These are phyloP conservation scores for Sisyra terminalis DNA, from an alignment of 2,888 invertebrate species.

Conservation along the genomic window DNA sequence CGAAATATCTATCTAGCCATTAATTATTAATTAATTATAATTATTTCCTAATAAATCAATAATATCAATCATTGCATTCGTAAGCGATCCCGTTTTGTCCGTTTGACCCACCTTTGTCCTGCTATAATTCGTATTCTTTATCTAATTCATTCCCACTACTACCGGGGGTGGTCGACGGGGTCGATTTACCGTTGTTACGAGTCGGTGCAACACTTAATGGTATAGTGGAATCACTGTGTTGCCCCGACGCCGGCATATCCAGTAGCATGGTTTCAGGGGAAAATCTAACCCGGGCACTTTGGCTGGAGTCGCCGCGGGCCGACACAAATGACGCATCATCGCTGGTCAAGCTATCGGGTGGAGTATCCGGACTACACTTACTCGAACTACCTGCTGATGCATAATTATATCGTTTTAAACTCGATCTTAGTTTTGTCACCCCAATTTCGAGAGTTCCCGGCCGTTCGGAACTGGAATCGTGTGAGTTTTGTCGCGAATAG, in stretches of 20 bases:
- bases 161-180: slow-evolving; percentile 21
- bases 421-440: slow-evolving; percentile 53
- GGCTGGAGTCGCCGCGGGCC: slow-evolving; percentile 57
- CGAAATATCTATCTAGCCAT: no score
- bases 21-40: no score
- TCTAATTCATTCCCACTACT: slow-evolving; percentile 2
- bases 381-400: slow-evolving; percentile 38
- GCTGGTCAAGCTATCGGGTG: slow-evolving; percentile 69
- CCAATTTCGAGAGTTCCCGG: slow-evolving; percentile 49
- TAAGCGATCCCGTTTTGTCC: no score
- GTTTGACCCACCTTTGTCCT: not conserved
- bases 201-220: slow-evolving; percentile 33
- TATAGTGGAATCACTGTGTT: slow-evolving; percentile 33
- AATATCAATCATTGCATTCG: no score
- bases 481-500: slow-evolving; percentile 29
- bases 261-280: slow-evolving; percentile 58
- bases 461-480: slow-evolving; percentile 33
- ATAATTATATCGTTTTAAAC: slow-evolving; percentile 55
- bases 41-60: no score
- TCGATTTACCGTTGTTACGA: slow-evolving; percentile 27
- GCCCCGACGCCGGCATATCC: slow-evolving; percentile 37
- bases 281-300: slow-evolving; percentile 57
- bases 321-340: slow-evolving; percentile 83
- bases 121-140: slow-evolving; percentile 7
- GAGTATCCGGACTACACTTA: slow-evolving; percentile 59